These are phyloP conservation scores for Nibea albiflora DNA, from an alignment of 2,113 vertebrate genomes.

Conservation along the genomic window DNA sequence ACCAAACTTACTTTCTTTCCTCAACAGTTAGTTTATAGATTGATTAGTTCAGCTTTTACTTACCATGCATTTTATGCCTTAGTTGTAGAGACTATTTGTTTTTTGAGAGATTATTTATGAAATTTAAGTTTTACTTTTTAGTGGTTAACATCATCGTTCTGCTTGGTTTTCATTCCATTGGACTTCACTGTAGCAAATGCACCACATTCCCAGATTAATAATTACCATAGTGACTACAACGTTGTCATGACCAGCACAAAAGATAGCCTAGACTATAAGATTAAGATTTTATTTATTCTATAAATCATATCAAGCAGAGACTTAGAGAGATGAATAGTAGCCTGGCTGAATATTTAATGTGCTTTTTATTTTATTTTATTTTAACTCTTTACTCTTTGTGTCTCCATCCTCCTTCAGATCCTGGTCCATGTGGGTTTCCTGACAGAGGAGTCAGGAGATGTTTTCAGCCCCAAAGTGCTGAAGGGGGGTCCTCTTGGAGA, in stretches of 20 bases:
- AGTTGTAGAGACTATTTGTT: no score
- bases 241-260: background rate
- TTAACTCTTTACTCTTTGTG: conserved; percentile 6
- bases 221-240: no score
- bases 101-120: no score
- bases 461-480: conserved; percentile 95
- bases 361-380: background rate
- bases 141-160: background rate
- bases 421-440: conserved; percentile 96
- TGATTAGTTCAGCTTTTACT: no score
- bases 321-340: background rate
- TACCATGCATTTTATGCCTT: no score
- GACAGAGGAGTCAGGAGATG: conserved; percentile 96
- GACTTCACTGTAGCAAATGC: background rate
- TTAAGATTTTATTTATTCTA: background rate
- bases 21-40: no score
- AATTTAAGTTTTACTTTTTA: background rate
- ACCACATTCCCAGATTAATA: background rate
- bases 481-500: conserved; percentile 96
- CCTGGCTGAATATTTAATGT: background rate
- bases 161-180: background rate
- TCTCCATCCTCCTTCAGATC: conserved; percentile 82
- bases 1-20: background rate
- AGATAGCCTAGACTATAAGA: no score
- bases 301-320: background rate